Conservation (phyloP, 1,140 invertebrate genomes). For the Ips nitidus region DNA sequence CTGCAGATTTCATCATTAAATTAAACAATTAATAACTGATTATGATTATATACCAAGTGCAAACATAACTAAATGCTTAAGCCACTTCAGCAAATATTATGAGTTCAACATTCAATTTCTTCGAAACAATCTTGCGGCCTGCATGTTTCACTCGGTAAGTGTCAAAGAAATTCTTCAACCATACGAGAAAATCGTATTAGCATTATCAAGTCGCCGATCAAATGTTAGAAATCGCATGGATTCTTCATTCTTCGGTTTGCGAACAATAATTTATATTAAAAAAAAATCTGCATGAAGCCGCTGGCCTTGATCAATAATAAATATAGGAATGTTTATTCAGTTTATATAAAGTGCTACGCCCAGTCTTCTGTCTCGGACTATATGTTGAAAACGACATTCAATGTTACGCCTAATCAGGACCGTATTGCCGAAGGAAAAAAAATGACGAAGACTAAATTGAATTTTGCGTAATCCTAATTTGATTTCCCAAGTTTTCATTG, state of each 20-base stretch:
- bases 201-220: background rate
- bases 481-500: too few species aligned
- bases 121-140: too few species aligned
- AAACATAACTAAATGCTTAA: too few species aligned
- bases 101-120: background rate
- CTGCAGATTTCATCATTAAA: too few species aligned
- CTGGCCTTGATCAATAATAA: constrained; percentile 34
- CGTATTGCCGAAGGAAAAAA: constrained; percentile 11
- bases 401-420: constrained; percentile 21
- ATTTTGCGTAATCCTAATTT: background rate
- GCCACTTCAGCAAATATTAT: background rate
- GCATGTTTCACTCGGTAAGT: background rate
- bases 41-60: too few species aligned
- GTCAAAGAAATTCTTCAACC: background rate
- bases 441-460: constrained; percentile 3
- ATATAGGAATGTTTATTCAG: constrained; percentile 35
- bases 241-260: constrained; percentile 10
- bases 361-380: constrained; percentile 29
- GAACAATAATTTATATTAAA: constrained; percentile 21
- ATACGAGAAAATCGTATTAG: constrained; percentile 1
- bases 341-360: constrained; percentile 25
- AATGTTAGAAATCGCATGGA: constrained; percentile 8
- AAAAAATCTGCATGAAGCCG: constrained; percentile 33
- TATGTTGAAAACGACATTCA: constrained; percentile 32
- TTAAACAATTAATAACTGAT: too few species aligned